phyloP scores from a whole-genome alignment of 2,888 invertebrate species.

The Zaprionus obscuricornis region DNA sequence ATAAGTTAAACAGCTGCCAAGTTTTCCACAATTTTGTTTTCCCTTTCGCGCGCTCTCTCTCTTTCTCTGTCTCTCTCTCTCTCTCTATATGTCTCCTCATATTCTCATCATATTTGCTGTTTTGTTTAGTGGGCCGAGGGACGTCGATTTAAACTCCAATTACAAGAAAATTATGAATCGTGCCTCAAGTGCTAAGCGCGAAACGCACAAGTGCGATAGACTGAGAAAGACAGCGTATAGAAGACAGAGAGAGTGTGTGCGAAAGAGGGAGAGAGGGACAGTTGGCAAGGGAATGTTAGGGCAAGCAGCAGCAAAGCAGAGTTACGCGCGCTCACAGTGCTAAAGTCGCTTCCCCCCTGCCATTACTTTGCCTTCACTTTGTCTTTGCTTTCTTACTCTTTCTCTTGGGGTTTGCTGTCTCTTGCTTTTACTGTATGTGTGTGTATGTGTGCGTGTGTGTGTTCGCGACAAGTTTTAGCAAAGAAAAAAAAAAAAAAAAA shows the following conservation, averaged over 20 bases:
- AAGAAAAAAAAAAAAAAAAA: slow-evolving; percentile 42
- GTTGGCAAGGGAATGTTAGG: no score
- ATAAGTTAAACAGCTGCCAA: slow-evolving; percentile 40
- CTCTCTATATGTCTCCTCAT: no score
- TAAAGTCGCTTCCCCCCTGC: no score
- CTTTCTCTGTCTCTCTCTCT: no score
- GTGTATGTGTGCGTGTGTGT: slow-evolving; percentile 12
- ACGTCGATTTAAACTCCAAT: slow-evolving; percentile 66
- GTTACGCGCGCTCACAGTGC: no score
- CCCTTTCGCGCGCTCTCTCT: no score
- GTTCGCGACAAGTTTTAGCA: slow-evolving; percentile 54
- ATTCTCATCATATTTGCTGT: background rate
- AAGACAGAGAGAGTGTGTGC: slow-evolving; percentile 1
- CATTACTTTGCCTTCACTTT: no score
- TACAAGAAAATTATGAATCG: slow-evolving; percentile 70
- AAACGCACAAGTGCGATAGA: slow-evolving; percentile 12
- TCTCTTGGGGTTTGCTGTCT: background rate
- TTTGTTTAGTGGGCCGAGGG: background rate
- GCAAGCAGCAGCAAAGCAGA: no score
- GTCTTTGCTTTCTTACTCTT: background rate
- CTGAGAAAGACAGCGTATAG: background rate
- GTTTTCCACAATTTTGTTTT: slow-evolving; percentile 10
- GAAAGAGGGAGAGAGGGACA: background rate
- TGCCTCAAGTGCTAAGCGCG: slow-evolving; percentile 52
- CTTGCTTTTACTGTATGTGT: background rate